Evolutionary conservation across 2,888 invertebrate genomes (phyloP), one percentile per base, ranked within the genome.

Genomic region (Drosophila mayaguana): DNA sequence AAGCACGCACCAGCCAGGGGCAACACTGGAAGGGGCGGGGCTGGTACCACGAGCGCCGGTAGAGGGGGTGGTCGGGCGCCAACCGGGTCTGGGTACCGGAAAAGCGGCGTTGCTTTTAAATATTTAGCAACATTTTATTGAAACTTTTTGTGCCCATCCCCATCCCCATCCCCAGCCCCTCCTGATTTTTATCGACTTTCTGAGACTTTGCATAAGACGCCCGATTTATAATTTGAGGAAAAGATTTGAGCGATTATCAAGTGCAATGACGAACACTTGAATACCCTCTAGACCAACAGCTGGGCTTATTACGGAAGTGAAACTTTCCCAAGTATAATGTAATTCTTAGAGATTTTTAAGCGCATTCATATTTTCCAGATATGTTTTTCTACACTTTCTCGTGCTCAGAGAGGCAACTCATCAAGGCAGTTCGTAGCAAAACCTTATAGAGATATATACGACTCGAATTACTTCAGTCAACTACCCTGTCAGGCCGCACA

Each of bases 111-210:
- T 46, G 51, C 72, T 61, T 76, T 76, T 76, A 67, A 76, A 76
- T 76, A 72, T 67, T 76, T 64, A 64, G 57, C 63, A 75, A 62
- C 62, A 67, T 67, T 76, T 76, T 76, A 72, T 76, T 59, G 72
- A 61, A 43, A 59, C 43, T 61, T 42, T 57, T 62, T 66, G 48
- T 32, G 48, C 32, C 25, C 11, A 53, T 16, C 40, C 3, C 2
- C 18, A 12, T 4, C 20, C 16, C 0, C n/a, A n/a, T n/a, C n/a
- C n/a, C n/a, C n/a, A n/a, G n/a, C 9, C 4, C 2, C 20, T 18
- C 51, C 22, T 32, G 48, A 40, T 32, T 46, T 48, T 54, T 57
- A 57, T 57, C 46, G 59, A 59, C 48, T 38, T 48, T 48, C 2
- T 5, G 22, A 11, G 43, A 45, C 57, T 46, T 46, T 46, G 25